A percentile compares a stretch with the other conserved stretches of the same genome.
phyloP scores from a whole-genome alignment of 1,140 invertebrate species.

The Amphibalanus amphitrite region DNA sequence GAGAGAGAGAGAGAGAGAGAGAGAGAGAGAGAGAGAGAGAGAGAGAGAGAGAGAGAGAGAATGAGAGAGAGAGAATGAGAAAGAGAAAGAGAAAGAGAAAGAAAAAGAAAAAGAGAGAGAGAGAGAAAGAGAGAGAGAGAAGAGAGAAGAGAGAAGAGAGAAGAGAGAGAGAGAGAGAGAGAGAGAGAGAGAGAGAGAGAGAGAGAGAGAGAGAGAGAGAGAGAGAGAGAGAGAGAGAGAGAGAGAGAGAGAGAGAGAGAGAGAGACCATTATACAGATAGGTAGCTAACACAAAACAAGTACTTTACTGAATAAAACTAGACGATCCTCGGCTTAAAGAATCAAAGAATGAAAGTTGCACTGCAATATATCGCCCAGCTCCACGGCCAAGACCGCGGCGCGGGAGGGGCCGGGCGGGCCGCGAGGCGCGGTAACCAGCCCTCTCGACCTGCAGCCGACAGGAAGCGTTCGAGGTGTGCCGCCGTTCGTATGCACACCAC shows the following conservation, averaged over 20 bases:
- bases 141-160: constrained; percentile 1
- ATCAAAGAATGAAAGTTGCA: too few species aligned
- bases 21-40: constrained; percentile 3
- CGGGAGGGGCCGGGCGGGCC: neutral
- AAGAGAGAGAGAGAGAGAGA: constrained; percentile 10
- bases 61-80: neutral
- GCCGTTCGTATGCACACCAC: too few species aligned
- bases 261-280: neutral
- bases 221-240: neutral
- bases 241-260: neutral
- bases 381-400: neutral
- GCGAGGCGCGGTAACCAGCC: too few species aligned
- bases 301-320: too few species aligned
- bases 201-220: neutral
- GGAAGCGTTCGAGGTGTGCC: too few species aligned
- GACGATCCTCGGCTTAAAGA: too few species aligned
- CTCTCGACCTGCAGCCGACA: too few species aligned
- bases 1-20: too few species aligned
- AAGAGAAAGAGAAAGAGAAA: neutral
- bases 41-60: constrained; percentile 2
- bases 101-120: neutral
- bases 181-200: constrained; percentile 8
- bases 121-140: neutral
- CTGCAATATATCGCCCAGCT: too few species aligned
- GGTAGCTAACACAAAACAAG: too few species aligned